Conservation (phyloP, 1,140 invertebrate genomes). For the Leucophenga varia region DNA sequence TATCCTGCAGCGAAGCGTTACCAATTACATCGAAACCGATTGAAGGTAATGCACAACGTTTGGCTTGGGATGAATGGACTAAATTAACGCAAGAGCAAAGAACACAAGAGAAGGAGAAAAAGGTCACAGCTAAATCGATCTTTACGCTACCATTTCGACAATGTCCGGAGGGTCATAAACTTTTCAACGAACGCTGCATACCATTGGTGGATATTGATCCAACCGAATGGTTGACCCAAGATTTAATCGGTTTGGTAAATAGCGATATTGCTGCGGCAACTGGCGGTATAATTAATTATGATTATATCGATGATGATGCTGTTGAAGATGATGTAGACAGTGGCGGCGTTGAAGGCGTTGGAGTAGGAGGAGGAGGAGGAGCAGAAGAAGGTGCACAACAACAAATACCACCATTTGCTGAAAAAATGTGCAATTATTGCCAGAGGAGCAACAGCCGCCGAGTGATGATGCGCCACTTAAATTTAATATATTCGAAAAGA, state of each 20-base stretch:
- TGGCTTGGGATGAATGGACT: slow-evolving; percentile 52
- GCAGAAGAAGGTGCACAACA: slow-evolving; percentile 1
- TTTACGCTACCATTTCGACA: slow-evolving; percentile 42
- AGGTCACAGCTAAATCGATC: slow-evolving; percentile 53
- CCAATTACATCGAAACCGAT: slow-evolving; percentile 52
- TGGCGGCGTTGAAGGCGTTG: slow-evolving; percentile 14
- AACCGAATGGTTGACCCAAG: slow-evolving; percentile 31
- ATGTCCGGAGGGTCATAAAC: slow-evolving; percentile 38
- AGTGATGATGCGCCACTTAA: slow-evolving; percentile 49
- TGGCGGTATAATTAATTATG: slow-evolving; percentile 5
- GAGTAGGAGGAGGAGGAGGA: slow-evolving; percentile 18
- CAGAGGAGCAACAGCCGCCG: slow-evolving; percentile 36
- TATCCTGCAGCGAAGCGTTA: slow-evolving; percentile 18
- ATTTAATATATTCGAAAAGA: slow-evolving; percentile 49
- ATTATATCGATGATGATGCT: slow-evolving; percentile 13
- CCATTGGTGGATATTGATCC: slow-evolving; percentile 38
- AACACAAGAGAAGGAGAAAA: slow-evolving; percentile 41
- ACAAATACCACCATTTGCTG: no score
- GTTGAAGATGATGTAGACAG: slow-evolving; percentile 11
- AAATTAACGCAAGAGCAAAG: slow-evolving; percentile 33
- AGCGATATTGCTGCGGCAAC: slow-evolving; percentile 1
- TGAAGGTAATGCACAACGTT: slow-evolving; percentile 45
- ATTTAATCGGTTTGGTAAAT: slow-evolving; percentile 21
- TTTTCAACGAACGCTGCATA: slow-evolving; percentile 39
- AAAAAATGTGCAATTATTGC: no score